Percentiles rank a stretch among this genome's conserved stretches.
phyloP scores from a whole-genome alignment of 1,140 invertebrate genomes.

The Nomia melanderi region DNA sequence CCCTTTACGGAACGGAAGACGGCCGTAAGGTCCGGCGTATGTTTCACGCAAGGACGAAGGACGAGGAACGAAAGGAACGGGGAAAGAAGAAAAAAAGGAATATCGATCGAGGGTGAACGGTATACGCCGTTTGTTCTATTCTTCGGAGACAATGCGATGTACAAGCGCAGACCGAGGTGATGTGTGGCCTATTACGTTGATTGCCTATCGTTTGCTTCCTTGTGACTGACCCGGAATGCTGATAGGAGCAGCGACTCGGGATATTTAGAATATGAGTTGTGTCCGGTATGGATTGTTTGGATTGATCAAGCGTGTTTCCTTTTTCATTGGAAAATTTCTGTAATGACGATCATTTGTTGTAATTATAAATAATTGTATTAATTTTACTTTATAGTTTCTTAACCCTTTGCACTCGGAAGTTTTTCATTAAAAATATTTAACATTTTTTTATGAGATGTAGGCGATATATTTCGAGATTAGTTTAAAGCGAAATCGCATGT shows the following conservation, averaged over 20 bases:
- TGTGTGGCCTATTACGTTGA: conserved; percentile 12
- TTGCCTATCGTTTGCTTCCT: not conserved
- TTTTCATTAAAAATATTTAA: no score
- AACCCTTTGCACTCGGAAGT: no score
- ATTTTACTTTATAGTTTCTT: no score
- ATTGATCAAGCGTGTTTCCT: no score
- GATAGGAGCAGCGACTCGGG: not conserved
- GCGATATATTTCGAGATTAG: no score
- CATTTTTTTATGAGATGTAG: no score
- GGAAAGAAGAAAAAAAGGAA: conserved; percentile 15
- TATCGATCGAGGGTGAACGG: conserved; percentile 31
- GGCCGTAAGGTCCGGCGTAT: conserved; percentile 56
- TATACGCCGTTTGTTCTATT: conserved; percentile 21
- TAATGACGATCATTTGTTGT: no score
- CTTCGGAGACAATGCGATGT: not conserved
- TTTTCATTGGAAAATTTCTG: no score
- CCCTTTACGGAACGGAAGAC: conserved; percentile 42
- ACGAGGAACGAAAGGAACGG: conserved; percentile 20
- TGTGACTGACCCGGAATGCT: not conserved
- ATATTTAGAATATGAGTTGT: not conserved
- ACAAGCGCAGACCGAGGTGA: not conserved
- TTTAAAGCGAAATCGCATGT: no score
- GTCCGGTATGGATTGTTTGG: no score
- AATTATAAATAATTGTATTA: no score
- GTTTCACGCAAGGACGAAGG: conserved; percentile 48